A percentile compares a stretch with the other conserved stretches of the same genome.
phyloP scores from a whole-genome alignment of 2,113 vertebrate species.

The Urocynchramus pylzowi region DNA sequence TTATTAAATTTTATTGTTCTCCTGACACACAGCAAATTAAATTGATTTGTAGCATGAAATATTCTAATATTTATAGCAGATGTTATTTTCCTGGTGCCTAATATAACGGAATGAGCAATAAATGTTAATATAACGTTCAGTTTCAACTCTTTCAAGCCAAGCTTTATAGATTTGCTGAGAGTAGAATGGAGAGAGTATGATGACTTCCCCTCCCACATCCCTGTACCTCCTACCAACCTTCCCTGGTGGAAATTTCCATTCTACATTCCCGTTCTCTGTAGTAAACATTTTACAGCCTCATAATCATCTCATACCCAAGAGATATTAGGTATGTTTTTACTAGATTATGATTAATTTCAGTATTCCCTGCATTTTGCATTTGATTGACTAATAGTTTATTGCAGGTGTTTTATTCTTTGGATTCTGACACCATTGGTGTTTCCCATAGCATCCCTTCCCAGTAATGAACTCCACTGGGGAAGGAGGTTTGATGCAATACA shows the following conservation, averaged over 20 bases:
- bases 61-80: neutral
- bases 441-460: neutral
- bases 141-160: conserved; percentile 2
- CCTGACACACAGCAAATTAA: neutral
- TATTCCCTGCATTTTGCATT: neutral
- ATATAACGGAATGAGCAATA: conserved; percentile 9
- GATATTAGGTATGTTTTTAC: conserved; percentile 20
- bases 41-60: conserved; percentile 32
- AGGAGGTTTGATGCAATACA: neutral
- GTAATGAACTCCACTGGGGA: neutral
- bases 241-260: neutral
- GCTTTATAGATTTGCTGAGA: neutral
- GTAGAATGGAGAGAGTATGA: neutral
- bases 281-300: conserved; percentile 11
- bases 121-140: neutral
- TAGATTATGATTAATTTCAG: neutral
- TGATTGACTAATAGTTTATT: neutral
- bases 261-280: neutral
- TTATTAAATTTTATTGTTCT: conserved; percentile 3
- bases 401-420: neutral
- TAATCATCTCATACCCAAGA: neutral
- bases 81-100: neutral
- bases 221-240: neutral
- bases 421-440: neutral
- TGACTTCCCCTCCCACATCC: neutral